phyloP scores from a whole-genome alignment of 2,113 vertebrate genomes.

The Cephalophus harveyi region DNA sequence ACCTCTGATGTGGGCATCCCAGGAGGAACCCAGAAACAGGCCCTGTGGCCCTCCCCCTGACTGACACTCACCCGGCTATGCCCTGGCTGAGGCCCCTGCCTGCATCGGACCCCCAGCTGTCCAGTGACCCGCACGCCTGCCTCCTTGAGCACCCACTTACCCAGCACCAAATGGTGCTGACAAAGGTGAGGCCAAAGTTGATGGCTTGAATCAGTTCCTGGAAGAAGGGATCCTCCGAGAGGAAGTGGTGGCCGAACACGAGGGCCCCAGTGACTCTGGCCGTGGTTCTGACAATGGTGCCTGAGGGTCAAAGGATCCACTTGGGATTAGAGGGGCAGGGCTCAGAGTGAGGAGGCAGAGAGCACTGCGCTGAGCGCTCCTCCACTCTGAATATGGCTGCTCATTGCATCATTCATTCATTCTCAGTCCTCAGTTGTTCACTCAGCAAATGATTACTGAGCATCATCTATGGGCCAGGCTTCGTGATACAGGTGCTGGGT shows the following conservation, averaged over 20 bases:
- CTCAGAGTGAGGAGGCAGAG: neutral
- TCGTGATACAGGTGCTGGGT: neutral
- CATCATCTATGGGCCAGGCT: neutral
- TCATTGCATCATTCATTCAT: neutral
- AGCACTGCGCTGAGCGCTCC: neutral
- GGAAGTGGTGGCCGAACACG: slow-evolving; percentile 70
- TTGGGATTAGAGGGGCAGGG: slow-evolving; percentile 46
- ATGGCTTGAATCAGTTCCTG: slow-evolving; percentile 62
- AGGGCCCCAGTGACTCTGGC: slow-evolving; percentile 73
- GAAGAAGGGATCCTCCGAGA: slow-evolving; percentile 71
- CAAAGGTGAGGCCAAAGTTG: slow-evolving; percentile 60
- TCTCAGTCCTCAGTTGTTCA: neutral
- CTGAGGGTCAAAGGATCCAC: slow-evolving; percentile 68
- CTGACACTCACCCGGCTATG: neutral
- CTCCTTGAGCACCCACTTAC: slow-evolving; percentile 50
- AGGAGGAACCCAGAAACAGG: neutral
- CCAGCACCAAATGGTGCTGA: slow-evolving; percentile 69
- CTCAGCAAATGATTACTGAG: neutral
- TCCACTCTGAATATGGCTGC: rapidly evolving
- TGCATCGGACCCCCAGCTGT: no score
- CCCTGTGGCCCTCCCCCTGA: neutral
- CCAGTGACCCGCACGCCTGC: neutral
- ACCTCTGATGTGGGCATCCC: neutral
- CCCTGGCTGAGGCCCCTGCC: neutral
- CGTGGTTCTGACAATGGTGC: slow-evolving; percentile 62